A percentile compares a stretch with the other conserved stretches of the same genome.
Evolutionary conservation across 2,888 invertebrate species (phyloP).

Genomic region (Blomia tropicalis): DNA sequence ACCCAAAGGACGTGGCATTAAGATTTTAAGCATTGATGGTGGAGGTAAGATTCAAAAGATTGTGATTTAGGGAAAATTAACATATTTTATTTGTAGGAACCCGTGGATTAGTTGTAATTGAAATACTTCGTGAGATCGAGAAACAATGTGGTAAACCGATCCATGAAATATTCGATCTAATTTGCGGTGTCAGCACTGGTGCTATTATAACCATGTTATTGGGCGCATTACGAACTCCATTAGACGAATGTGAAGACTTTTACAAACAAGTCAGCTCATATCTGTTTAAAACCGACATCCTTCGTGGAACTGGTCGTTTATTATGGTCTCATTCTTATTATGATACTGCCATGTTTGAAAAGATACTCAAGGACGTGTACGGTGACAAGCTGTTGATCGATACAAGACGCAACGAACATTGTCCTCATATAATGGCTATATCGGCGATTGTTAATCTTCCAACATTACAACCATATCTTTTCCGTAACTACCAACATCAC

Average conservation of each 20-base stretch:
- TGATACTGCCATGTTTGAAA: conserved; percentile 66
- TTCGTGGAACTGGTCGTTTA: conserved; percentile 55
- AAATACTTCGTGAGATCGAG: conserved; percentile 62
- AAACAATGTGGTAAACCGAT: conserved; percentile 45
- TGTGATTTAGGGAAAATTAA: background rate
- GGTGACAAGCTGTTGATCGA: conserved; percentile 25
- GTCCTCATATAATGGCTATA: conserved; percentile 43
- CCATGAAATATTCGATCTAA: conserved; percentile 66
- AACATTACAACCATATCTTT: conserved; percentile 56
- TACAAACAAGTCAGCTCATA: conserved; percentile 47
- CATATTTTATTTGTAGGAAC: conserved; percentile 28
- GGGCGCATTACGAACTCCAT: conserved; percentile 45
- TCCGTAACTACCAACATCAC: conserved; percentile 57
- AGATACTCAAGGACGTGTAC: conserved; percentile 42
- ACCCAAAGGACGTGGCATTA: conserved; percentile 53
- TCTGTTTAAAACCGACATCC: conserved; percentile 49
- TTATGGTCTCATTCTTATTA: conserved; percentile 78
- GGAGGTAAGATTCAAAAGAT: conserved; percentile 46
- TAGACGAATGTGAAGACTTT: conserved; percentile 46
- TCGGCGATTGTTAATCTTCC: conserved; percentile 62
- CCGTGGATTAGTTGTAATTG: conserved; percentile 66
- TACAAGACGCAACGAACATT: conserved; percentile 17
- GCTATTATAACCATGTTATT: conserved; percentile 59
- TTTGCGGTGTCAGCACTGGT: conserved; percentile 58
- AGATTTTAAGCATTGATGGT: conserved; percentile 70